A percentile compares a stretch with the other conserved stretches of the same genome.
These are phyloP conservation scores for Lithophane leautieri DNA, from an alignment of 2,888 invertebrate species.

Conservation along the genomic window DNA sequence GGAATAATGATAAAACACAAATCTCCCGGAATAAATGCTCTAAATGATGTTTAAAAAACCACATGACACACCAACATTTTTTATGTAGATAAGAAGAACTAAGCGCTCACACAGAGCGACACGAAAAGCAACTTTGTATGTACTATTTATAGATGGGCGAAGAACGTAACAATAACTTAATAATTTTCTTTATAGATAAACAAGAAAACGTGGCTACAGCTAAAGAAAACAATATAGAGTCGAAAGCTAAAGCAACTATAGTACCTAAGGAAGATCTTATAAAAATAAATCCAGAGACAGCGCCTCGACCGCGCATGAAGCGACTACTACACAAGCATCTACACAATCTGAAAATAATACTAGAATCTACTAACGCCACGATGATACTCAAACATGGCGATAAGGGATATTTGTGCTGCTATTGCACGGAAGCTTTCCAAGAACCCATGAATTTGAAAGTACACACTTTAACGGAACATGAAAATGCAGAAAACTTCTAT, in stretches of 20 bases:
- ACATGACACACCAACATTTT: neutral
- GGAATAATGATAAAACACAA: neutral
- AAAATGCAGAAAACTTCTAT: slow-evolving; percentile 9
- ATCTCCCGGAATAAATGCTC: neutral
- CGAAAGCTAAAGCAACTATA: neutral
- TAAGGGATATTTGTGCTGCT: slow-evolving; percentile 75
- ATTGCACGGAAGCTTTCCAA: slow-evolving; percentile 69
- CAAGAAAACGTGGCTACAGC: slow-evolving; percentile 29
- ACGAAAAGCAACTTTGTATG: neutral
- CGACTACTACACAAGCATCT: slow-evolving; percentile 35
- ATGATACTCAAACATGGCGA: slow-evolving; percentile 58
- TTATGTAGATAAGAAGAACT: neutral
- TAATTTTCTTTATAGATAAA: slow-evolving; percentile 51
- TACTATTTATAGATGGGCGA: neutral
- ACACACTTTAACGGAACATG: slow-evolving; percentile 67
- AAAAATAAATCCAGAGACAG: neutral
- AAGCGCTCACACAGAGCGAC: no score
- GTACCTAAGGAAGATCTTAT: neutral
- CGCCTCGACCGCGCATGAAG: slow-evolving; percentile 11
- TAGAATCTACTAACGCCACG: slow-evolving; percentile 43
- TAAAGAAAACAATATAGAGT: slow-evolving; percentile 3
- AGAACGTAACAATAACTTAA: slow-evolving; percentile 32
- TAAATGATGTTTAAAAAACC: neutral
- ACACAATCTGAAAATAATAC: slow-evolving; percentile 39
- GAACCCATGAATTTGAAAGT: slow-evolving; percentile 74